phyloP scores from a whole-genome alignment of 2,888 invertebrate species.

The Morpho helenor region DNA sequence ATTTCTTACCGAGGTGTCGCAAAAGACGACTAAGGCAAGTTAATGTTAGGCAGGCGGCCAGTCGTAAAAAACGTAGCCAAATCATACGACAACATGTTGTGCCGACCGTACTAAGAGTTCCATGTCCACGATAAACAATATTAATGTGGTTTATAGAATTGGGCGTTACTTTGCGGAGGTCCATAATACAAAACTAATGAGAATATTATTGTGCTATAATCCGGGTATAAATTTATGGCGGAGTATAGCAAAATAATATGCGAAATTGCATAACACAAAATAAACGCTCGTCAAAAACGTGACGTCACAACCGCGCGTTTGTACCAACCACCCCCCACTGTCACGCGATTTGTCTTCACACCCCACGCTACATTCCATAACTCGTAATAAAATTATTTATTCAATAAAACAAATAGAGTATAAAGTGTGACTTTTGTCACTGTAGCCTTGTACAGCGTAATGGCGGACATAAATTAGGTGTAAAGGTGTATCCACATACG shows the following conservation, averaged over 20 bases:
- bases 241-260: neutral
- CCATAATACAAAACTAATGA: no score
- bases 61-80: no score
- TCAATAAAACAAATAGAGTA: slow-evolving; percentile 68
- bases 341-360: slow-evolving; percentile 41
- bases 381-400: slow-evolving; percentile 60
- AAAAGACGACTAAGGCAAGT: no score
- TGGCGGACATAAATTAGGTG: slow-evolving; percentile 52
- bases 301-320: slow-evolving; percentile 10
- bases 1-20: no score
- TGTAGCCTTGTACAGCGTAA: slow-evolving; percentile 54
- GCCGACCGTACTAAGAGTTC: no score
- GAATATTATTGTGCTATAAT: no score
- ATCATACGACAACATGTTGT: no score
- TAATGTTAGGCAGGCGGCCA: no score
- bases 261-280: neutral
- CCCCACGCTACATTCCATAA: slow-evolving; percentile 24
- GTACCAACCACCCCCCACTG: slow-evolving; percentile 38
- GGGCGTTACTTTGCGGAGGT: no score
- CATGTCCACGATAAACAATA: no score
- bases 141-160: no score
- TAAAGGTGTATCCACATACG: slow-evolving; percentile 10
- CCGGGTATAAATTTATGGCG: no score
- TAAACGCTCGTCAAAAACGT: slow-evolving; percentile 11
- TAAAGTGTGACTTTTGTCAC: slow-evolving; percentile 72